Evolutionary conservation across 30 jellyfish, hydroid and myxozoan genomes (phyloP).

Genomic region (Catostylus mosaicus): DNA sequence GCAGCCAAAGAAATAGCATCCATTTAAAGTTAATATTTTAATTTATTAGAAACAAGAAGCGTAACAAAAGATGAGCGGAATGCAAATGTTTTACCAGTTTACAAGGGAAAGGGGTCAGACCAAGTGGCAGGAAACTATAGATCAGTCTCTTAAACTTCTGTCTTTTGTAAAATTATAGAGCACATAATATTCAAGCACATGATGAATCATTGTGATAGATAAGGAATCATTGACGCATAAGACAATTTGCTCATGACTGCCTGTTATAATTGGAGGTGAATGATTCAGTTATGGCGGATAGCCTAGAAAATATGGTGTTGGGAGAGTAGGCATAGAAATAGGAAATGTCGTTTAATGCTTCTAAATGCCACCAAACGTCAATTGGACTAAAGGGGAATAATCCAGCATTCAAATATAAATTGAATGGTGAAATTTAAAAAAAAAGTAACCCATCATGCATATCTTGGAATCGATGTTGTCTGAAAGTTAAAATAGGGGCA

Average conservation of each 20-base stretch:
- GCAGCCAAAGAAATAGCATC: slow-evolving; percentile 43
- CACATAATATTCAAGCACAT: slow-evolving; percentile 34
- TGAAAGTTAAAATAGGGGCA: slow-evolving; percentile 38
- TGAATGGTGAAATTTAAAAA: slow-evolving; percentile 64
- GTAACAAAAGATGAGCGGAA: too few species aligned
- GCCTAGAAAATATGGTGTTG: slow-evolving; percentile 15
- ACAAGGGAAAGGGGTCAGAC: slow-evolving; percentile 31
- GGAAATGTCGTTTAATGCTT: slow-evolving; percentile 59
- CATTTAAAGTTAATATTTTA: too few species aligned
- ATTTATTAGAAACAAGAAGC: too few species aligned
- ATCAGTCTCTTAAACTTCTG: slow-evolving; percentile 40
- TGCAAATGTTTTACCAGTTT: background rate
- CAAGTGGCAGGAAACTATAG: slow-evolving; percentile 31
- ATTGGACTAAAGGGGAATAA: slow-evolving; percentile 59
- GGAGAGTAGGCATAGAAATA: slow-evolving; percentile 72
- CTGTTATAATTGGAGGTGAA: slow-evolving; percentile 53
- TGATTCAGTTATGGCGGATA: slow-evolving; percentile 63
- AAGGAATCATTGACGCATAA: slow-evolving; percentile 19
- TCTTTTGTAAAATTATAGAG: slow-evolving; percentile 32
- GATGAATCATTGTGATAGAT: slow-evolving; percentile 35
- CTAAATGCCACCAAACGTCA: slow-evolving; percentile 70
- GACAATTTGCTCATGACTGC: slow-evolving; percentile 63
- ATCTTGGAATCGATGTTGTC: slow-evolving; percentile 57
- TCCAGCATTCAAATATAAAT: slow-evolving; percentile 62
- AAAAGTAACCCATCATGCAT: slow-evolving; percentile 68